Conservation (phyloP, 2,797 vertebrate species). For the Sphenopsis melanotis region DNA sequence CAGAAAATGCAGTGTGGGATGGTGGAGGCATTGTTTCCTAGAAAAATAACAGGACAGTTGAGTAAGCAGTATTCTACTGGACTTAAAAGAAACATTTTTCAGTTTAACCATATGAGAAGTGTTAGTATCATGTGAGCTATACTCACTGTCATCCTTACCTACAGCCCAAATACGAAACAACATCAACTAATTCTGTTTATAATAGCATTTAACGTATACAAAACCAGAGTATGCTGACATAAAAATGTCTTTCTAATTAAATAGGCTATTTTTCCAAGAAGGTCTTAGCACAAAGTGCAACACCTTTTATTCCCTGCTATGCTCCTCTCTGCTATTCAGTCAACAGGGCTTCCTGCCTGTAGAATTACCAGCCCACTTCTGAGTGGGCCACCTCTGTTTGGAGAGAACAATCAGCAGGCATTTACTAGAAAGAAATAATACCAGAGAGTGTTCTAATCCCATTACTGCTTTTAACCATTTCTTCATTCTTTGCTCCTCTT, state of each 20-base stretch:
- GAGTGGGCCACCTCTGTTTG: not conserved
- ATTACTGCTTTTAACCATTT: not conserved
- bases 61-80: not conserved
- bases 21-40: constrained; percentile 98
- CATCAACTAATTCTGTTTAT: not conserved
- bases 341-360: not conserved
- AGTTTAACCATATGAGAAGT: not conserved
- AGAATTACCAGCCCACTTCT: not conserved
- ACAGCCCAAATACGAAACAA: not conserved
- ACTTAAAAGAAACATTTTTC: not conserved
- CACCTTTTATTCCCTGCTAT: not conserved
- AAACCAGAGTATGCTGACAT: not conserved
- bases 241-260: not conserved
- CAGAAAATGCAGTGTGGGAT: constrained; percentile 95
- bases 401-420: not conserved
- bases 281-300: not conserved
- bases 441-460: not conserved
- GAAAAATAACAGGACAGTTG: not conserved
- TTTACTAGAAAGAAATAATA: not conserved
- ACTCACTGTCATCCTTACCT: not conserved
- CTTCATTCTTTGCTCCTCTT: not conserved
- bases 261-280: not conserved
- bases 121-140: not conserved
- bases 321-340: not conserved
- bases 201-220: not conserved